Conservation (phyloP, 2,113 vertebrate species). For the Xenus cinereus region DNA sequence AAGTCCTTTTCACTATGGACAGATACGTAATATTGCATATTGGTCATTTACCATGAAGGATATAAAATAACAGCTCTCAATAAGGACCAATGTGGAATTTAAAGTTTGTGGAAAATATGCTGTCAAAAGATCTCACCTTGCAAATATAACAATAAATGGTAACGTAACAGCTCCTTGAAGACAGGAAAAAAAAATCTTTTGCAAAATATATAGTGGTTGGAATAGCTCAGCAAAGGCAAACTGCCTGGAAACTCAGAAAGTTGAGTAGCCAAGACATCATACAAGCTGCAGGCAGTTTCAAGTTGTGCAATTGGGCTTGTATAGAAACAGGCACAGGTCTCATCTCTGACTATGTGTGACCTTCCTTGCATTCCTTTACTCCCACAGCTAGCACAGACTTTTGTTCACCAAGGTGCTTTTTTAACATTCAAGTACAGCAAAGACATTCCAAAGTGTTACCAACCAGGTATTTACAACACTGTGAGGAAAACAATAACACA, state of each 20-base stretch:
- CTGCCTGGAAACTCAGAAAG: background rate
- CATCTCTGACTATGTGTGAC: background rate
- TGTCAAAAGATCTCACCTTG: background rate
- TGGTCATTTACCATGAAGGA: background rate
- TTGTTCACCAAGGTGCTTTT: background rate
- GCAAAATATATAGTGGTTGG: background rate
- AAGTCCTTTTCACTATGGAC: background rate
- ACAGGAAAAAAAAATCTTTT: background rate
- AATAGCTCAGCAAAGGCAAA: background rate
- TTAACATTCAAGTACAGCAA: background rate
- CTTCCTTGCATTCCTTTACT: background rate
- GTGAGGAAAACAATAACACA: background rate
- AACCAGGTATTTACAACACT: background rate
- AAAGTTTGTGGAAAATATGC: background rate
- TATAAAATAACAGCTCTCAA: background rate
- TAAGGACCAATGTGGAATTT: background rate
- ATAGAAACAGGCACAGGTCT: background rate
- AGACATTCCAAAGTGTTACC: background rate
- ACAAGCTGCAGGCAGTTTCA: background rate
- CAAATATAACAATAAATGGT: background rate
- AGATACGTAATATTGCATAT: background rate
- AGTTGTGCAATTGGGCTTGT: background rate
- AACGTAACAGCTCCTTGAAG: background rate
- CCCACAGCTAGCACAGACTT: background rate
- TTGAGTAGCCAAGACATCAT: background rate